Evolutionary conservation across 2,113 vertebrate genomes (phyloP).

Genomic region (Pelecanus crispus): DNA sequence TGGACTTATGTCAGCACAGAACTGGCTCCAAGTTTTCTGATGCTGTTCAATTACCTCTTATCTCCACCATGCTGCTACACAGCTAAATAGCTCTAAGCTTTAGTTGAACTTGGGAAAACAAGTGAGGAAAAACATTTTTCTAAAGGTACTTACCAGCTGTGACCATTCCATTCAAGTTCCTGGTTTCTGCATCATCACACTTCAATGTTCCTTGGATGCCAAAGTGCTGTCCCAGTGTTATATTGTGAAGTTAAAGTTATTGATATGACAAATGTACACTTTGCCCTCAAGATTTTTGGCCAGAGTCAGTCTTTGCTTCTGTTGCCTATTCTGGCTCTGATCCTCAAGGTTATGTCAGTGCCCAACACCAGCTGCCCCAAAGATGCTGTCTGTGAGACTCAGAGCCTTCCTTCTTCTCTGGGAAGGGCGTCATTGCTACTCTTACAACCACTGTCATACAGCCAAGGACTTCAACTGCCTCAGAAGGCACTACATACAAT

Average conservation of each 20-base stretch:
- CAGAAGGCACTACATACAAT: neutral
- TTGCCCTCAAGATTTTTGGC: neutral
- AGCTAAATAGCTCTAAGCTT: neutral
- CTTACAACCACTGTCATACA: neutral
- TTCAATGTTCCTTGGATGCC: neutral
- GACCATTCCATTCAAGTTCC: neutral
- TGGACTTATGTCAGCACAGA: neutral
- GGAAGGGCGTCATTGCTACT: neutral
- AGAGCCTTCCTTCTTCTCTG: neutral
- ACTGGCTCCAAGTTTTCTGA: neutral
- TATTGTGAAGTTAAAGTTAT: neutral
- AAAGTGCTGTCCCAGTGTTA: neutral
- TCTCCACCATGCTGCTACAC: neutral
- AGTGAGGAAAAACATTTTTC: neutral
- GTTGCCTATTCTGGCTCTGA: neutral
- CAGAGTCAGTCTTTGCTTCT: neutral
- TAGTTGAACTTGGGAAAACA: neutral
- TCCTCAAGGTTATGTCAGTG: neutral
- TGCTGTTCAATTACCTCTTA: neutral
- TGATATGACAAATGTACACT: neutral
- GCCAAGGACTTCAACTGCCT: neutral
- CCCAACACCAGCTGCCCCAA: neutral
- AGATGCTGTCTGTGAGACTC: neutral
- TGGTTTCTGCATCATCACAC: neutral
- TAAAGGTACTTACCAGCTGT: neutral